phyloP scores from a whole-genome alignment of 2,888 invertebrate genomes.

The Caenorhabditis wallacei region DNA sequence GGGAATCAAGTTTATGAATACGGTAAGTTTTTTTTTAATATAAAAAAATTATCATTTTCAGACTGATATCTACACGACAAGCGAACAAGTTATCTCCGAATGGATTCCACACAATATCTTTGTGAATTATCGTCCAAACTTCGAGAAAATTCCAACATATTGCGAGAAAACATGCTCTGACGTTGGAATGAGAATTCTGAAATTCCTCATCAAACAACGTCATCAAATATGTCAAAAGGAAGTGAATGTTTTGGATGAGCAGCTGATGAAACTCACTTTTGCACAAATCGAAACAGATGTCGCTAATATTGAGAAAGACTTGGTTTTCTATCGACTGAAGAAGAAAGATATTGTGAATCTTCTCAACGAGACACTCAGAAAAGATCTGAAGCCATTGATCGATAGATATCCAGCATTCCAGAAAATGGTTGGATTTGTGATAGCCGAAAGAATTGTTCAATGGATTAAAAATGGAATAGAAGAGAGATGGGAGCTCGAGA shows the following conservation, averaged over 20 bases:
- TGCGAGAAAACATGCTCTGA: constrained; percentile 2
- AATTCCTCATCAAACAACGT: constrained; percentile 6
- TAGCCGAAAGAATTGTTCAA: too few species aligned
- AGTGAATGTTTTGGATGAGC: background rate
- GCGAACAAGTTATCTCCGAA: constrained; percentile 37
- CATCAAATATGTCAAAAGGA: background rate
- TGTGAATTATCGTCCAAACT: background rate
- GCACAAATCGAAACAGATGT: background rate
- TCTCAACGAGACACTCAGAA: too few species aligned
- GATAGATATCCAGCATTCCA: too few species aligned
- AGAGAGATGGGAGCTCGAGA: background rate
- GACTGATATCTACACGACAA: constrained; percentile 23
- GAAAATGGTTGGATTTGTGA: too few species aligned
- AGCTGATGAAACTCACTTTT: too few species aligned
- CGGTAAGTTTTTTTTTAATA: constrained; percentile 33
- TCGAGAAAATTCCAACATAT: constrained; percentile 28
- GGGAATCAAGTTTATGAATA: constrained; percentile 28
- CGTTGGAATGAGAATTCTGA: constrained; percentile 4
- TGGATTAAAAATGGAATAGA: background rate
- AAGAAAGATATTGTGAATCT: too few species aligned
- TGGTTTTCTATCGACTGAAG: background rate
- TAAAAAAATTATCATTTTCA: constrained; percentile 11
- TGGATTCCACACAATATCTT: constrained; percentile 5
- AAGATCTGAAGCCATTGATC: too few species aligned
- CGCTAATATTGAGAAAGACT: background rate